A percentile compares a stretch with the other conserved stretches of the same genome.
Evolutionary conservation across 2,797 vertebrate genomes (phyloP).

Genomic region (Pelobates cultripes): DNA sequence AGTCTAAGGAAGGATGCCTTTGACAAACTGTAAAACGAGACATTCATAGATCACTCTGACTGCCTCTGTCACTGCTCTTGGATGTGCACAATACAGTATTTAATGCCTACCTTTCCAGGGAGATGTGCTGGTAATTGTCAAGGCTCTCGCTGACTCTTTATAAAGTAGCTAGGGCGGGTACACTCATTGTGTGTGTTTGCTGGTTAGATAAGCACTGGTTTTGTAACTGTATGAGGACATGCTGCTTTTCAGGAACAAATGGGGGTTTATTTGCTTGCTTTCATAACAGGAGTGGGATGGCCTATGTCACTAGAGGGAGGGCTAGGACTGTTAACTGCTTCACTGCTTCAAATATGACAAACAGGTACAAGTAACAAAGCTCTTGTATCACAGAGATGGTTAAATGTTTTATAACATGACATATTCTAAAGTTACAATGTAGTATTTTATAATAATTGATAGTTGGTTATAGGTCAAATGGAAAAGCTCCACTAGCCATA

Average conservation of each 20-base stretch:
- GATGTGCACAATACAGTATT: too few relatives aligned
- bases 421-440: background rate
- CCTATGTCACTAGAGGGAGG: background rate
- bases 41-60: too few relatives aligned
- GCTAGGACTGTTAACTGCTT: background rate
- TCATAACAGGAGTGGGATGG: conserved; percentile 16
- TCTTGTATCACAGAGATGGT: background rate
- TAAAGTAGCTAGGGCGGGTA: background rate
- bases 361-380: too few relatives aligned
- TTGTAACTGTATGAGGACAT: conserved; percentile 22
- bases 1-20: too few relatives aligned
- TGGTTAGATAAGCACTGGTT: conserved; percentile 38
- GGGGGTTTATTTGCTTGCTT: background rate
- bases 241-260: background rate
- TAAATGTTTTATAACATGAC: background rate
- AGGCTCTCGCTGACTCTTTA: background rate
- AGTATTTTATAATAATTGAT: too few relatives aligned
- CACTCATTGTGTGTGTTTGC: background rate
- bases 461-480: too few relatives aligned
- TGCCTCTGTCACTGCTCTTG: too few relatives aligned
- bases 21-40: too few relatives aligned
- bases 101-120: background rate
- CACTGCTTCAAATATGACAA: background rate
- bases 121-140: background rate
- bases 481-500: too few relatives aligned